Percentiles rank a stretch among this genome's conserved stretches.
phyloP scores from a whole-genome alignment of 2,888 invertebrate species.

The Drosophila meridiana region DNA sequence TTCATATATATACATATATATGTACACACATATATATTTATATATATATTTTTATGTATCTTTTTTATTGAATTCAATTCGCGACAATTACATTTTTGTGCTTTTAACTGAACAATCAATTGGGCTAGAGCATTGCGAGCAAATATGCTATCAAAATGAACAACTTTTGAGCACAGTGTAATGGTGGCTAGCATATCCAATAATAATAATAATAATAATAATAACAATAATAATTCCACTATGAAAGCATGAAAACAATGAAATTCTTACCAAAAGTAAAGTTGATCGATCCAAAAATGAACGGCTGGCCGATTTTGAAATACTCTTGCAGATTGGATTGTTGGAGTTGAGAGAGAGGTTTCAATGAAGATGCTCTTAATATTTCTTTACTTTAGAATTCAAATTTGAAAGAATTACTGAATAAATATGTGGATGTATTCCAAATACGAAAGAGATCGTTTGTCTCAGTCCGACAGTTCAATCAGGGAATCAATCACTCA shows the following conservation, averaged over 20 bases:
- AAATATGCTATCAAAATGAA: conserved; percentile 23
- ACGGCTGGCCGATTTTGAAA: conserved; percentile 11
- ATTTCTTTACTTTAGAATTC: too few relatives aligned
- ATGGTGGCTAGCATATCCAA: conserved; percentile 43
- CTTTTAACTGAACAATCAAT: conserved; percentile 42
- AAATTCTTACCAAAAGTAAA: conserved; percentile 7
- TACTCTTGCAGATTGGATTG: conserved; percentile 30
- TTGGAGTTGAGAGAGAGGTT: too few relatives aligned
- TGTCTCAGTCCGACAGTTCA: too few relatives aligned
- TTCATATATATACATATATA: conserved; percentile 14
- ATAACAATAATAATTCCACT: conserved; percentile 6
- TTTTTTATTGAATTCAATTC: conserved; percentile 15
- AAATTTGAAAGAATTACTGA: too few relatives aligned
- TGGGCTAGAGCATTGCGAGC: conserved; percentile 26
- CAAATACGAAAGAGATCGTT: too few relatives aligned
- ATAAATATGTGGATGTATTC: too few relatives aligned
- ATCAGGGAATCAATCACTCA: too few relatives aligned
- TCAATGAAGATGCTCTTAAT: too few relatives aligned
- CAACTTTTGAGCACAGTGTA: conserved; percentile 56
- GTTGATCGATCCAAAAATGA: background rate
- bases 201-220: background rate
- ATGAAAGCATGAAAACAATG: conserved; percentile 42
- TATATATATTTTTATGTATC: background rate
- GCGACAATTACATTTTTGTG: conserved; percentile 64
- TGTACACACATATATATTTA: conserved; percentile 5